Evolutionary conservation across 2,113 vertebrate species (phyloP).

Genomic region (Pantherophis guttatus): DNA sequence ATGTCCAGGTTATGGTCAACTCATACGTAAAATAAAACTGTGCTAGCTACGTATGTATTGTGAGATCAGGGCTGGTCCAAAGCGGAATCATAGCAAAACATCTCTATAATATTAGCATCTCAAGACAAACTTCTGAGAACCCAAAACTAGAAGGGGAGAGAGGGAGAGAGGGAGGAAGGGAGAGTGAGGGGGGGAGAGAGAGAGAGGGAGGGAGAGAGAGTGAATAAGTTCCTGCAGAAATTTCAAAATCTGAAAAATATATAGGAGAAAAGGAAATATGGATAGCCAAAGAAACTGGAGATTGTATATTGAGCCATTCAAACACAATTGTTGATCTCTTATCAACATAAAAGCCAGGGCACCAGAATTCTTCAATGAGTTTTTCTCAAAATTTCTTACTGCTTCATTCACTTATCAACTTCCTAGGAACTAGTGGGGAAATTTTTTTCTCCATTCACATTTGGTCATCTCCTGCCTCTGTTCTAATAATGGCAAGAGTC

Average conservation of each 20-base stretch:
- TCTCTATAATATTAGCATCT: background rate
- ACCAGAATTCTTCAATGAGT: background rate
- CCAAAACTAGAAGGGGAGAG: background rate
- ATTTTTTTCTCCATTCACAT: background rate
- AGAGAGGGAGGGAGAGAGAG: too few species aligned
- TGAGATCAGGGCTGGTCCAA: background rate
- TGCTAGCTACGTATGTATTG: background rate
- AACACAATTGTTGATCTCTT: background rate
- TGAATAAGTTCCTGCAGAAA: background rate
- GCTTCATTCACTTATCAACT: background rate
- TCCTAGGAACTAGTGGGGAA: background rate
- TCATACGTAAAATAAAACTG: background rate
- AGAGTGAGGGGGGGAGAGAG: too few species aligned
- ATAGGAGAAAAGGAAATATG: background rate
- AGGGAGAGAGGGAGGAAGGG: too few species aligned
- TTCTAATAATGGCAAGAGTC: background rate
- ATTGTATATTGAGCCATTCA: background rate
- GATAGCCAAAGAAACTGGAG: background rate
- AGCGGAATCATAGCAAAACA: background rate
- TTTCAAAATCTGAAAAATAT: background rate
- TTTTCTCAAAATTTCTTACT: background rate
- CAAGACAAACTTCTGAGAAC: background rate
- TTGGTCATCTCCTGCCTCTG: background rate
- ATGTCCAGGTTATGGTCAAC: background rate
- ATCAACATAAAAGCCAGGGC: background rate